These are phyloP conservation scores for Calameuta filiformis DNA, from an alignment of 2,888 invertebrate genomes.

Conservation along the genomic window DNA sequence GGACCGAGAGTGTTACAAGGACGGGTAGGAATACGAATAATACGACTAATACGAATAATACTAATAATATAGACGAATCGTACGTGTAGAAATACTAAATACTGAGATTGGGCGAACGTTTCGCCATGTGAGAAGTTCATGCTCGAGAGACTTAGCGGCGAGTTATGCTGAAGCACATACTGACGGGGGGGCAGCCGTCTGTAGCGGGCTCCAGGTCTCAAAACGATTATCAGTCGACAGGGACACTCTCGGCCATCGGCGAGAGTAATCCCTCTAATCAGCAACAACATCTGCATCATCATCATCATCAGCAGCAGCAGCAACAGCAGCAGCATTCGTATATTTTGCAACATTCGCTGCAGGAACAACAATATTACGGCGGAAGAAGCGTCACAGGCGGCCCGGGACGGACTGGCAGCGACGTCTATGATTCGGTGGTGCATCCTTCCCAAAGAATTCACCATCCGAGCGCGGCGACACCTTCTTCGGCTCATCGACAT, in stretches of 20 bases:
- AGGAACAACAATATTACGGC: slow-evolving; percentile 20
- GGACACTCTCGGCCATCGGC: slow-evolving; percentile 60
- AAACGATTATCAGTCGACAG: slow-evolving; percentile 66
- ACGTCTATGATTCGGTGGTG: slow-evolving; percentile 58
- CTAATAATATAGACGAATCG: too few species aligned
- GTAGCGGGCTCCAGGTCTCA: slow-evolving; percentile 66
- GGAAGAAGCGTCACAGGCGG: neutral
- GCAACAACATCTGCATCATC: slow-evolving; percentile 50
- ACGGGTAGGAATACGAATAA: too few species aligned
- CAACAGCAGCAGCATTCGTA: slow-evolving; percentile 7
- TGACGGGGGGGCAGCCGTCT: slow-evolving; percentile 70
- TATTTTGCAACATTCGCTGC: slow-evolving; percentile 15
- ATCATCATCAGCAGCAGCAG: slow-evolving; percentile 28
- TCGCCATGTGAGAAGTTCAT: neutral
- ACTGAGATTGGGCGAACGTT: too few species aligned
- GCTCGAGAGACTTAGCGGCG: slow-evolving; percentile 21
- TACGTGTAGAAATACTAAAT: too few species aligned
- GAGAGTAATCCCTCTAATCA: slow-evolving; percentile 40
- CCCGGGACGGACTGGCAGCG: slow-evolving; percentile 33
- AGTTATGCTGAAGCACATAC: slow-evolving; percentile 80
- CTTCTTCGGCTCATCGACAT: slow-evolving; percentile 54
- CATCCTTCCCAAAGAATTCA: slow-evolving; percentile 30
- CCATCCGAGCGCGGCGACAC: slow-evolving; percentile 46
- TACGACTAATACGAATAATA: too few species aligned
- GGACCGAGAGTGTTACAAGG: too few species aligned